A percentile compares a stretch with the other conserved stretches of the same genome.
phyloP scores from a whole-genome alignment of 1,140 invertebrate species.

The Chrysomallon squamiferum region DNA sequence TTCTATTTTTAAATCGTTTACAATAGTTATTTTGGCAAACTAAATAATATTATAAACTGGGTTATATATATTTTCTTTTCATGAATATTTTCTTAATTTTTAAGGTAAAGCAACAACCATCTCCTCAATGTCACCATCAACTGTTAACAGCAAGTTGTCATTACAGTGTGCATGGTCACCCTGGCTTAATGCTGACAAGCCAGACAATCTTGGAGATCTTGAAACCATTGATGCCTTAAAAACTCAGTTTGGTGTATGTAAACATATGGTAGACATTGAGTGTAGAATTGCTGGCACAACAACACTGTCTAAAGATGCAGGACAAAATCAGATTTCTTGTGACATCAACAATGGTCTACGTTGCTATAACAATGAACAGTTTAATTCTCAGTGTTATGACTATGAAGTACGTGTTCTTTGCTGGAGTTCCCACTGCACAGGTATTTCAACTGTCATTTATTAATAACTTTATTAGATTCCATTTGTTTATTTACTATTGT shows the following conservation, averaged over 20 bases:
- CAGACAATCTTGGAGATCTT: constrained; percentile 45
- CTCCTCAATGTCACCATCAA: too few species aligned
- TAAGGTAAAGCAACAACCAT: too few species aligned
- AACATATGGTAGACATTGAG: constrained; percentile 75
- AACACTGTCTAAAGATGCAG: constrained; percentile 71
- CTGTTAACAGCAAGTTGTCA: constrained; percentile 1
- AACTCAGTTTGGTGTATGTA: constrained; percentile 63
- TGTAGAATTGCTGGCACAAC: constrained; percentile 75
- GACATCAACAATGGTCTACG: constrained; percentile 56
- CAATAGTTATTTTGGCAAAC: too few species aligned
- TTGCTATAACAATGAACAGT: constrained; percentile 56
- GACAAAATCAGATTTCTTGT: constrained; percentile 60
- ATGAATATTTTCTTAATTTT: too few species aligned
- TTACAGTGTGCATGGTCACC: constrained; percentile 42
- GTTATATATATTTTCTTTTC: too few species aligned
- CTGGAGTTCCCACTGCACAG: constrained; percentile 37
- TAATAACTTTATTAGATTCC: background rate
- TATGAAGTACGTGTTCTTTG: constrained; percentile 49
- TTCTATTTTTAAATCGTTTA: too few species aligned
- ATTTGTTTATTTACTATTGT: too few species aligned
- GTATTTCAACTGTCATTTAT: constrained; percentile 5
- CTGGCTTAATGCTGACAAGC: constrained; percentile 53
- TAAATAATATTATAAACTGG: too few species aligned
- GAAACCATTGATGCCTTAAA: constrained; percentile 53
- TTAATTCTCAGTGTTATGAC: constrained; percentile 30